phyloP scores from a whole-genome alignment of 2,888 invertebrate species.

The Drosophila eohydei region DNA sequence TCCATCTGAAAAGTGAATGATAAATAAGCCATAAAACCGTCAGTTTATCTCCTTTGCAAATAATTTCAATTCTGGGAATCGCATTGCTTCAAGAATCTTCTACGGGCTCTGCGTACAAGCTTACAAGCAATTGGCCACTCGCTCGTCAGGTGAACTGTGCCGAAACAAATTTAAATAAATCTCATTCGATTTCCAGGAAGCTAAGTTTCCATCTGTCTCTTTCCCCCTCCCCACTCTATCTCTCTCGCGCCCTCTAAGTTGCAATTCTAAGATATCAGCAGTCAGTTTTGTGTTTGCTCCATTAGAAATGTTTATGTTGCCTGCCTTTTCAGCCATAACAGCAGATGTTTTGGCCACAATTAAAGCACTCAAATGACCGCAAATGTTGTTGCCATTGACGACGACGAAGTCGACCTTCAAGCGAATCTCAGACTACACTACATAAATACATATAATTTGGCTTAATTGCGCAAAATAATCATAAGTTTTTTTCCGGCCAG shows the following conservation, averaged over 20 bases:
- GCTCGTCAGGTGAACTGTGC: background rate
- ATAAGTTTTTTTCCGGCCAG: slow-evolving; percentile 57
- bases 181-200: background rate
- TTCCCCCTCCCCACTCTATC: background rate
- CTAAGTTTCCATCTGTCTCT: background rate
- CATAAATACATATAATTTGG: slow-evolving; percentile 70
- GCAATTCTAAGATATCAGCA: slow-evolving; percentile 19
- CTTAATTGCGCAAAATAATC: slow-evolving; percentile 76
- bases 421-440: slow-evolving; percentile 53
- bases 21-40: background rate
- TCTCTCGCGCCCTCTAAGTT: no score
- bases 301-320: slow-evolving; percentile 49
- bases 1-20: background rate
- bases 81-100: background rate
- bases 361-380: slow-evolving; percentile 56
- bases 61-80: background rate
- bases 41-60: no score
- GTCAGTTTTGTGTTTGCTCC: slow-evolving; percentile 21
- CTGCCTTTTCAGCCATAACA: slow-evolving; percentile 36
- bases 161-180: background rate
- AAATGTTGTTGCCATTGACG: slow-evolving; percentile 34
- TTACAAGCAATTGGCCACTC: background rate
- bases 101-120: no score
- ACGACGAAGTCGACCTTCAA: slow-evolving; percentile 58
- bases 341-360: slow-evolving; percentile 57